Conservation (phyloP, 2,797 vertebrate genomes). For the Remorina albescens region DNA sequence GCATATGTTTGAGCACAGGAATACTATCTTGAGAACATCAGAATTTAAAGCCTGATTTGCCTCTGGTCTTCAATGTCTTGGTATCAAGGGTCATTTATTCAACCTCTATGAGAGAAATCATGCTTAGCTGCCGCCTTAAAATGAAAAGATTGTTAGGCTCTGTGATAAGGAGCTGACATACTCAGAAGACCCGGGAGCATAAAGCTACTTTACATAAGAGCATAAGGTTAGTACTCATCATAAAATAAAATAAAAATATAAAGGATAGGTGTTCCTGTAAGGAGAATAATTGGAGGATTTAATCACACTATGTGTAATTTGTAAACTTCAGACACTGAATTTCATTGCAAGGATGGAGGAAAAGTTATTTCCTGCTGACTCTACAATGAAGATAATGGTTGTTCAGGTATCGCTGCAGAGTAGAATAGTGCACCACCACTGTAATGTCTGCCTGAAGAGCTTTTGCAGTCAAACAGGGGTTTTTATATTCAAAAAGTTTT, state of each 20-base stretch:
- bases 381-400: too few species aligned
- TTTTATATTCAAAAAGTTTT: too few species aligned
- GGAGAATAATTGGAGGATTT: slow-evolving; percentile 14
- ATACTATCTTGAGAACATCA: slow-evolving; percentile 43
- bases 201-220: slow-evolving; percentile 29
- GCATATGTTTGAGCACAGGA: slow-evolving; percentile 16
- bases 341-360: too few species aligned
- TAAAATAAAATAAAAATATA: slow-evolving; percentile 25
- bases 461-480: too few species aligned
- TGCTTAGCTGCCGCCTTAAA: slow-evolving; percentile 19
- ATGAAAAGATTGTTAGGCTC: slow-evolving; percentile 30
- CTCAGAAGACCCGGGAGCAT: slow-evolving; percentile 34
- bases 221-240: slow-evolving; percentile 23
- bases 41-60: slow-evolving; percentile 45
- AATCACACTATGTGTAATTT: too few species aligned
- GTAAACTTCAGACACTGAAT: too few species aligned
- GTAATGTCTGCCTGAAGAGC: too few species aligned
- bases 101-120: slow-evolving; percentile 45
- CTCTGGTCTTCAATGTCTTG: slow-evolving; percentile 41
- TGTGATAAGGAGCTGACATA: slow-evolving; percentile 23
- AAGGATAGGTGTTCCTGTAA: slow-evolving; percentile 2
- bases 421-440: too few species aligned
- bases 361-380: too few species aligned
- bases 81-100: slow-evolving; percentile 57
- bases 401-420: too few species aligned